phyloP scores from a whole-genome alignment of 2,888 invertebrate species.

The Apomyelois bistriatella region DNA sequence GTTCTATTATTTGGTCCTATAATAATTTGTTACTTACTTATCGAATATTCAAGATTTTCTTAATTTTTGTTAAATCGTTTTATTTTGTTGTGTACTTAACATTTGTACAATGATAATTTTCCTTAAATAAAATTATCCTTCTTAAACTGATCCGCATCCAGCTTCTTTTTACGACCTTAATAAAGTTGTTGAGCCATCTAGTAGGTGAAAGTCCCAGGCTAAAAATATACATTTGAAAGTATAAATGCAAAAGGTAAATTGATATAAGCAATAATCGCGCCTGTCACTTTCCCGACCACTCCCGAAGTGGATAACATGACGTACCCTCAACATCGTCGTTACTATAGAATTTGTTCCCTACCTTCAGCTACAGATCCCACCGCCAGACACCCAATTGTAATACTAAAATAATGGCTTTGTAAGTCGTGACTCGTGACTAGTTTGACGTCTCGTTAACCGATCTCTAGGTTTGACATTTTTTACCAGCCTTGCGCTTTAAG shows the following conservation, averaged over 20 bases:
- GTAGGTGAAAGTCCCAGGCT: too few relatives aligned
- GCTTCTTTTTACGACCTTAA: too few relatives aligned
- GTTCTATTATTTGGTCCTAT: too few relatives aligned
- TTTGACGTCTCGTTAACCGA: background rate
- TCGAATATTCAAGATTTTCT: too few relatives aligned
- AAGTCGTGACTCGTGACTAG: background rate
- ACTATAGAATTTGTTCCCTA: background rate
- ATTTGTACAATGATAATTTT: too few relatives aligned
- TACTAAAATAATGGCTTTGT: background rate
- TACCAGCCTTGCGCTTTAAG: background rate
- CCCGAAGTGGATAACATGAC: background rate
- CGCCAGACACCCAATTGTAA: background rate
- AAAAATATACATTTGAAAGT: too few relatives aligned
- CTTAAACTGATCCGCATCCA: too few relatives aligned
- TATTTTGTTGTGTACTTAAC: too few relatives aligned
- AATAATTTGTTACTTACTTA: too few relatives aligned
- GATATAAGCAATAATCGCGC: background rate
- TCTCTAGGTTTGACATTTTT: background rate
- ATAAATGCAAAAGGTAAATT: background rate
- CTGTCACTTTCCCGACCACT: background rate
- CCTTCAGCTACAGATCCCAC: background rate
- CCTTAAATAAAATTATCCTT: too few relatives aligned
- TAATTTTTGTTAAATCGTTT: too few relatives aligned
- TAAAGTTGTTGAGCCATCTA: too few relatives aligned
- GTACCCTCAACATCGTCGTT: background rate